Evolutionary conservation across 2,888 invertebrate species (phyloP), one percentile per base, ranked within the genome.

Genomic region (Xiphydria camelus): DNA sequence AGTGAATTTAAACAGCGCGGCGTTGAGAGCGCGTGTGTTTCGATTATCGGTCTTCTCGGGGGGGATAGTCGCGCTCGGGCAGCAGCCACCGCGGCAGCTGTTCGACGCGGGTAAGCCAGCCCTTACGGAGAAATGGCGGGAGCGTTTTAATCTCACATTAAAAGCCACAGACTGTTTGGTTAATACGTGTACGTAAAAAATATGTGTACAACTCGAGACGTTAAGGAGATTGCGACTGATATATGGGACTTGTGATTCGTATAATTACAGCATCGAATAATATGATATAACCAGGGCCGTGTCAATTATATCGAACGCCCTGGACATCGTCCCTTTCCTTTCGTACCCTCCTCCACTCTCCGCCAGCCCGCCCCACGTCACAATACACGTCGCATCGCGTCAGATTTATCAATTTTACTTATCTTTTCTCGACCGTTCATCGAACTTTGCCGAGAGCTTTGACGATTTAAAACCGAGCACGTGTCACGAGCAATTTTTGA

Each of bases 1-100:
- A 62, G 60, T 60, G 62, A 53, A 59, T 64, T 64, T 64, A 60
- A 64, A 65, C 65, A 64, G 59, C 64, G 64, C 65, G 66, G 63
- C 55, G 53, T 62, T 49, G 20, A 18, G 31, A 32, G 43, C 46
- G 44, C 52, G 53, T 48, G 57, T 59, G 57, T 54, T 49, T 44
- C 48, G 51, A 53, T 51, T 53, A 55, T 53, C 53, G 56, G 52
- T 52, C 48, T 51, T 53, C 49, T 49, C 52, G 46, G 50, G 53
- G 57, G 62, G 61, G 59, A 58, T 59, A 55, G 56, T 57, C 59
- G 45, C 45, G 43, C 53, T 53, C 49, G 49, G 49, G 44, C 41
- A 50, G 51, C 54, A 53, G 55, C 56, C 55, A 56, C 55, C 54
- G 54, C 62, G 62, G 66, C 66, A 66, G 66, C 66, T 66, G 66